Percentiles rank a stretch among this genome's conserved stretches.
Conservation (phyloP, 1,140 invertebrate genomes). For the Dinoponera quadriceps region DNA sequence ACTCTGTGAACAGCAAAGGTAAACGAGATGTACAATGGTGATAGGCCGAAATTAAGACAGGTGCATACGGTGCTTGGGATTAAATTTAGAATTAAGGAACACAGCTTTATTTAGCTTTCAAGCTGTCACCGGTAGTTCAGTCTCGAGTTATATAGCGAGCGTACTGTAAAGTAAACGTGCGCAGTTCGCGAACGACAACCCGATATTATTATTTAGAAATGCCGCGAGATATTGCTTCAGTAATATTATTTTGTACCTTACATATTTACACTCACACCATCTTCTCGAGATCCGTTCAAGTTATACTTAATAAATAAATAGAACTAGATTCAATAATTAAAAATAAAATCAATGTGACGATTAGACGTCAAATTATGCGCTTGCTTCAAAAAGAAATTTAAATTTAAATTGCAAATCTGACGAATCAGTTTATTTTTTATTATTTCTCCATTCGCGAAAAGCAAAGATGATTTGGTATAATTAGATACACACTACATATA, state of each 20-base stretch:
- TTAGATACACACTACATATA: not conserved
- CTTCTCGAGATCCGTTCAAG: not conserved
- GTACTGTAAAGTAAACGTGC: not conserved
- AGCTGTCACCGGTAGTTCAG: conserved; percentile 59
- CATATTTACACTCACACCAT: not conserved
- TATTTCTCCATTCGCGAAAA: not conserved
- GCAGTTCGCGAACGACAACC: conserved; percentile 19
- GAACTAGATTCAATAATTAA: no score
- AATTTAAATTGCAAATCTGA: not conserved
- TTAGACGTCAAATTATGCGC: not conserved
- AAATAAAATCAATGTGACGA: not conserved
- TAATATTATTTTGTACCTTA: conserved; percentile 15
- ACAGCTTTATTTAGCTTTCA: conserved; percentile 79
- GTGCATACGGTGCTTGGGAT: conserved; percentile 81
- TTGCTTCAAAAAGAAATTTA: not conserved
- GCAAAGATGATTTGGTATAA: not conserved
- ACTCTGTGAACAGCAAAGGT: conserved; percentile 35
- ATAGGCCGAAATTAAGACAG: conserved; percentile 85
- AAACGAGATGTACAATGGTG: conserved; percentile 43
- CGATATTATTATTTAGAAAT: conserved; percentile 45
- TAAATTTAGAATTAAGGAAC: conserved; percentile 80
- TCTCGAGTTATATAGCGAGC: conserved; percentile 14
- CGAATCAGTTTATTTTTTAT: not conserved
- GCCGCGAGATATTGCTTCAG: not conserved
- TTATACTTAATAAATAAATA: conserved; percentile 9